Evolutionary conservation across 2,797 vertebrate genomes (phyloP), one percentile per base, ranked within the genome.

Genomic region (Takifugu ocellatus): DNA sequence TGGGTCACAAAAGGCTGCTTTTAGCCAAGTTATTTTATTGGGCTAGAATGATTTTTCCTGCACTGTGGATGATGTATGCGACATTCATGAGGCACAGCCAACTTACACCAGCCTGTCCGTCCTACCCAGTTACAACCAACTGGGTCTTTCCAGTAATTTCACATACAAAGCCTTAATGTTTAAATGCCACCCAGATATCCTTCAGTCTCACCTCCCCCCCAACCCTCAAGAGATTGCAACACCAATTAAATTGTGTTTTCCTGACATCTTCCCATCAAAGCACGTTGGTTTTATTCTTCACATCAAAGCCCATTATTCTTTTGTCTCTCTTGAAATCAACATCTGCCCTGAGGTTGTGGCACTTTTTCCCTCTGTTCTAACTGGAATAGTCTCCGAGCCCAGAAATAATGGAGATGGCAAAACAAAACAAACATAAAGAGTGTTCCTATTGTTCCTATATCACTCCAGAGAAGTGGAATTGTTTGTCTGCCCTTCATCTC

Each of bases 271-370:
- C 65, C 70, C 84, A 82, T 91, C 83, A 85, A 88, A 89, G 83
- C 77, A 56, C 29, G 71, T 75, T 81, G 77, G 79, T 87, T 89
- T 88, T 85, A 83, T 89, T 88, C 77, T 73, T 17, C 66, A 89
- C 85, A 90, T 91, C 87, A 90, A 89, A 88, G 82, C 44, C 62
- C 75, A 78, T 82, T 83, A 85, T 89, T 88, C 74, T 82, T 88
- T 84, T 78, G 83, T 84, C 74, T 83, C 69, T 75, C 71, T 84
- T 88, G 75, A 87, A 88, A 89, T 87, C 85, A 90, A 81, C 88
- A 89, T 87, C 84, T 75, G 76, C 83, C 86, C 86, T 53, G 56
- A 84, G 87, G 87, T 86, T 87, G 77, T 82, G 63, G 54, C 69
- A 68, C 56, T 68, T 65, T 74, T 73, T 53, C 54, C 68, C 56